Evolutionary conservation across 2,113 vertebrate genomes (phyloP).

Genomic region (Syngnathus floridae): DNA sequence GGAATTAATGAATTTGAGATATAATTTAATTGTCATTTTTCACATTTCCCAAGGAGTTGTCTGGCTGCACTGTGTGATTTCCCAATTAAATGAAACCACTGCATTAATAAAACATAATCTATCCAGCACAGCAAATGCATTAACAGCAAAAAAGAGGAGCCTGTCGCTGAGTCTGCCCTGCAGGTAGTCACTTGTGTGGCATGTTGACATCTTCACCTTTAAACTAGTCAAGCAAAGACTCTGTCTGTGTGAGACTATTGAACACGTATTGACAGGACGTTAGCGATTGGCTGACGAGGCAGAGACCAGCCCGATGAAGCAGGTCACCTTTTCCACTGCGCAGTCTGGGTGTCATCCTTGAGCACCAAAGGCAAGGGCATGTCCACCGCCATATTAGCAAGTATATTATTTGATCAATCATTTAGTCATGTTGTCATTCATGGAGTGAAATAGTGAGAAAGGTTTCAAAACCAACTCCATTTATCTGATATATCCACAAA

Average conservation of each 20-base stretch:
- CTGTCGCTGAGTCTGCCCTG: constrained; percentile 22
- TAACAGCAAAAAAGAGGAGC: constrained; percentile 26
- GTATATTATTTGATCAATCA: not conserved
- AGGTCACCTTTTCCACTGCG: constrained; percentile 26
- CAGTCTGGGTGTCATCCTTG: not conserved
- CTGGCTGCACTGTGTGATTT: constrained; percentile 45
- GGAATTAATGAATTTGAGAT: constrained; percentile 26
- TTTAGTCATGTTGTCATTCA: not conserved
- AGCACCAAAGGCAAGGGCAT: not conserved
- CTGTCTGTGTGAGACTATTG: constrained; percentile 11
- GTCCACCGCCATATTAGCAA: too few species aligned
- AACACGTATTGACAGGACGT: constrained; percentile 16
- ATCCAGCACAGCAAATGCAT: constrained; percentile 48
- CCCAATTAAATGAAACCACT: constrained; percentile 52
- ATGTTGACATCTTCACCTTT: constrained; percentile 11
- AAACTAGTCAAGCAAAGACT: constrained; percentile 10
- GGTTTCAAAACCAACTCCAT: too few species aligned
- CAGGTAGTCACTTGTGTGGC: constrained; percentile 23
- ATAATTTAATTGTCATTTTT: constrained; percentile 54
- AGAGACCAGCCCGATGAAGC: not conserved
- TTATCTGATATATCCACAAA: too few species aligned
- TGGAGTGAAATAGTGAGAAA: not conserved
- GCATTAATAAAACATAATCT: constrained; percentile 57
- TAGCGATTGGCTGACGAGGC: constrained; percentile 18
- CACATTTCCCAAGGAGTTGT: constrained; percentile 43